Conservation (phyloP, 2,113 vertebrate species). For the Typhlomys cinereus region DNA sequence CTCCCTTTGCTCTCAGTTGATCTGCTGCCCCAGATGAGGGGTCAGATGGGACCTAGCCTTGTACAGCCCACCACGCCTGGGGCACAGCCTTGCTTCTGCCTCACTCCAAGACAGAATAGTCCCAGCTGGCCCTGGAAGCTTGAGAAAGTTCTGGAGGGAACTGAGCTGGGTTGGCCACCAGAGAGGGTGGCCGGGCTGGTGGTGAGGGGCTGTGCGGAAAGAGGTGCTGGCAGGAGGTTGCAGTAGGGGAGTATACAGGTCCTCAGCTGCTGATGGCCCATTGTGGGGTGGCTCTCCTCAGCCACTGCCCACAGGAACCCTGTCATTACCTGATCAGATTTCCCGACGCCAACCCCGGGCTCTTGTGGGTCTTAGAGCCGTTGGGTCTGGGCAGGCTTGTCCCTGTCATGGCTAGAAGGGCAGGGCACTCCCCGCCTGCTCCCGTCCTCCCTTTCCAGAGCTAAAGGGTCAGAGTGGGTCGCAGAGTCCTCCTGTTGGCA, state of each 20-base stretch:
- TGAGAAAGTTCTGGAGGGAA: neutral
- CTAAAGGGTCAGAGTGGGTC: neutral
- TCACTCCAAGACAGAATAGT: neutral
- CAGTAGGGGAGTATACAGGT: neutral
- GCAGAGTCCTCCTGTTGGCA: neutral
- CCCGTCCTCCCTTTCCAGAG: neutral
- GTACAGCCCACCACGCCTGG: no score
- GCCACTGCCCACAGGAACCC: conserved; percentile 33
- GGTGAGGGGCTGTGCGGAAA: neutral
- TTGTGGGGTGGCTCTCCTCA: neutral
- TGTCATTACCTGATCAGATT: conserved; percentile 72
- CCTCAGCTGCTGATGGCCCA: neutral
- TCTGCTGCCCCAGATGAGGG: neutral
- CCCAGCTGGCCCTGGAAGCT: neutral
- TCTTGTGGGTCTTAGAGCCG: conserved; percentile 71
- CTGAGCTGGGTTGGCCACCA: neutral
- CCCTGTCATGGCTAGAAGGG: conserved; percentile 1
- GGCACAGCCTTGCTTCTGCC: no score
- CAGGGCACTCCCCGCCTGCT: neutral
- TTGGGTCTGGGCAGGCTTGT: conserved; percentile 30
- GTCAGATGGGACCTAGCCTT: neutral
- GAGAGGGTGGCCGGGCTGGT: neutral
- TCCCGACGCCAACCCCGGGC: conserved; percentile 64
- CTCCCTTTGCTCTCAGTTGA: neutral
- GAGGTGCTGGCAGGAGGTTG: neutral